Base-by-base conservation (phyloP, 2,888 invertebrate genomes). In the Dilophus febrilis region DNA sequence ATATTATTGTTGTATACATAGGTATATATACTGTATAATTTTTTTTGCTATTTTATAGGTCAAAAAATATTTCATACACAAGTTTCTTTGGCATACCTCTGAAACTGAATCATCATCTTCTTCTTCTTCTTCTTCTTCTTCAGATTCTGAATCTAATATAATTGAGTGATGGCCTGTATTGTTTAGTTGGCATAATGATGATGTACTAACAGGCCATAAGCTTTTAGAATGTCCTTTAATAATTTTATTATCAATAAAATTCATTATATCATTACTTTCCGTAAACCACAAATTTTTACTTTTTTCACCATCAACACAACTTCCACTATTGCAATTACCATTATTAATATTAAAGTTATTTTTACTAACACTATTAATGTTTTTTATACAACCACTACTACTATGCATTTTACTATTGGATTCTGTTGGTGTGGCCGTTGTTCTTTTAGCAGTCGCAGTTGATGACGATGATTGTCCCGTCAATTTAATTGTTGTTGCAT, bases 101-200 rank as follows among this genome's bases (percentile, higher is more conserved):
- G 88, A 90, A 64, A 86, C 86, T 68, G 90, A 90, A 65, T 90
- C 91, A 68, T 90, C n/a, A n/a, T n/a, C n/a, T n/a, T n/a, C n/a
- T n/a, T n/a, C n/a, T n/a, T n/a, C n/a, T n/a, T n/a, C n/a, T n/a
- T n/a, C n/a, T n/a, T n/a, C n/a, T n/a, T n/a, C 90, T 66, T 91
- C 91, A 65, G 88, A 90, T 71, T 87, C 90, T 58, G 90, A 90
- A 72, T 88, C 88, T 66, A 85, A 82, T 72, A 86, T 85, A 70
- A 82, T 81, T 61, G 81, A 79, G 64, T 80, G 83, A 62, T 75
- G 68, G 66, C 82, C 83, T 60, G 79, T 77, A 70, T 77, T 64
- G 83, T 84, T 72, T n/a, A n/a, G n/a, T n/a, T n/a, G n/a, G n/a
- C n/a, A n/a, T n/a, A n/a, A n/a, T n/a, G n/a, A n/a, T n/a, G n/a